These are phyloP conservation scores for Trichonephila clavata DNA, from an alignment of 1,140 invertebrate species.

Conservation along the genomic window DNA sequence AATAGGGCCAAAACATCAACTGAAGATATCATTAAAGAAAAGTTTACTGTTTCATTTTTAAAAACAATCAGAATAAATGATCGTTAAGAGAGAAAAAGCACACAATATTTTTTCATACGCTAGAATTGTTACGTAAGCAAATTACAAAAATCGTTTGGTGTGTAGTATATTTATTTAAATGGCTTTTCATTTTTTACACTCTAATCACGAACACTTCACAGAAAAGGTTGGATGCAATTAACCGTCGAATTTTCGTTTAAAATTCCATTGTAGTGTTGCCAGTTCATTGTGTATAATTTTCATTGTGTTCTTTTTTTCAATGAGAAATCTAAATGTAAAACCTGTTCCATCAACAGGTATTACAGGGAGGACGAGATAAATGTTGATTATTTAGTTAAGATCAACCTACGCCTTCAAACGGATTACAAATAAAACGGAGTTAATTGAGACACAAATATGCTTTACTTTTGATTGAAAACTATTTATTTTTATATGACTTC, in stretches of 20 bases:
- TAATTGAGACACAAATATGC: background rate
- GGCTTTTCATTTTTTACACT: too few species aligned
- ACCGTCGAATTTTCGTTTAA: background rate
- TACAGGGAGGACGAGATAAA: background rate
- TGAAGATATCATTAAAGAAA: too few species aligned
- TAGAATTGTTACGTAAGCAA: too few species aligned
- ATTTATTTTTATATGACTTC: background rate
- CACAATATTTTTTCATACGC: too few species aligned
- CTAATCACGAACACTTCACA: too few species aligned
- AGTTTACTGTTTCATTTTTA: too few species aligned
- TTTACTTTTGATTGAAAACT: background rate
- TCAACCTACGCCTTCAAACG: background rate
- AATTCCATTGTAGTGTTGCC: background rate
- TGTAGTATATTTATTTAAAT: too few species aligned
- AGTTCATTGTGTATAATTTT: background rate
- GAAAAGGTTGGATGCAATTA: background rate
- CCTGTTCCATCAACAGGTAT: background rate
- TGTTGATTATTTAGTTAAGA: background rate
- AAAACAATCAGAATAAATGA: too few species aligned
- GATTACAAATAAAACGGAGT: background rate
- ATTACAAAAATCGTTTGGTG: too few species aligned
- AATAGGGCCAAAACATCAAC: too few species aligned
- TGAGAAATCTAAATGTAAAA: background rate
- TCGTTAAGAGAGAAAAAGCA: too few species aligned
- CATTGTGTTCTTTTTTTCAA: background rate